These are phyloP conservation scores for Cryptus armator DNA, from an alignment of 2,888 invertebrate genomes.

Conservation along the genomic window DNA sequence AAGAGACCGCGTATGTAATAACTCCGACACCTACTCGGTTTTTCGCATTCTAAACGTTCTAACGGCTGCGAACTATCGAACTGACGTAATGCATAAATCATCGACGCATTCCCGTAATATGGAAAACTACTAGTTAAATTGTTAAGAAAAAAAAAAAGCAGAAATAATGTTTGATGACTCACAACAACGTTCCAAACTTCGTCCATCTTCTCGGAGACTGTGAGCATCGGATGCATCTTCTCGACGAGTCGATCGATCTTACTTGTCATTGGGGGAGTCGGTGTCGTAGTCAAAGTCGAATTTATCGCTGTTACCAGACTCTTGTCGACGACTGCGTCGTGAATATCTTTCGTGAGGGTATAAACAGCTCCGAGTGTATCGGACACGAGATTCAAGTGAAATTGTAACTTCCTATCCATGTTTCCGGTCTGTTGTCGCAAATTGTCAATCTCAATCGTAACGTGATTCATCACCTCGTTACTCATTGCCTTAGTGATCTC, in stretches of 20 bases:
- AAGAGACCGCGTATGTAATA: constrained; percentile 20
- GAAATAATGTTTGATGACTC: constrained; percentile 62
- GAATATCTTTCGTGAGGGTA: constrained; percentile 92
- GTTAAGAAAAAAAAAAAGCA: not conserved
- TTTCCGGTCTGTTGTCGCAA: constrained; percentile 92
- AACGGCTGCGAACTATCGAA: constrained; percentile 15
- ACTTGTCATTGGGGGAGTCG: constrained; percentile 83
- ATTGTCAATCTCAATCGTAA: constrained; percentile 93
- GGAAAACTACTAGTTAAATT: not conserved
- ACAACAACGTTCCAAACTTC: constrained; percentile 96
- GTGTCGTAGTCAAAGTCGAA: constrained; percentile 83
- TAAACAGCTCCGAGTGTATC: constrained; percentile 93
- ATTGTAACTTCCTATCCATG: constrained; percentile 93
- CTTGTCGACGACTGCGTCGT: constrained; percentile 93
- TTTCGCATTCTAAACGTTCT: constrained; percentile 30
- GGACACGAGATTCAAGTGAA: constrained; percentile 93
- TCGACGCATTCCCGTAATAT: constrained; percentile 13
- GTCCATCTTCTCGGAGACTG: constrained; percentile 95
- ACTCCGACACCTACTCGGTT: constrained; percentile 28
- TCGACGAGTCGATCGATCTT: constrained; percentile 93
- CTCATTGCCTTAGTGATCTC: constrained; percentile 94
- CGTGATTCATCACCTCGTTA: constrained; percentile 92
- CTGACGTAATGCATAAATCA: constrained; percentile 33
- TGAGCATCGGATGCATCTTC: constrained; percentile 94
- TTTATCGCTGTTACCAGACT: constrained; percentile 86